phyloP scores from a whole-genome alignment of 2,888 invertebrate species.

The Spilosoma lubricipeda region DNA sequence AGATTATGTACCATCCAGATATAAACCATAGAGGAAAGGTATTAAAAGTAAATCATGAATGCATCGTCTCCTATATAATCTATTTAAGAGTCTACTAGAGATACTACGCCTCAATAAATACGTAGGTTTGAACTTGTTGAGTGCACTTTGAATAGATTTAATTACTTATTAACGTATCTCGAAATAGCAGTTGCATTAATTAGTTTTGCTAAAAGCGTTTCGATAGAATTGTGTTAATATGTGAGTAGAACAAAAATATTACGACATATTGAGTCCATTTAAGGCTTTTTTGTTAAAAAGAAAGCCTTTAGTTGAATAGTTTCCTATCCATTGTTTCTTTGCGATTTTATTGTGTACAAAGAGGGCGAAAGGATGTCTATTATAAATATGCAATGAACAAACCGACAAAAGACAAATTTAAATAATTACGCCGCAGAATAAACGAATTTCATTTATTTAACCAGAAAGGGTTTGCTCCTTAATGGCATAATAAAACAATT shows the following conservation, averaged over 20 bases:
- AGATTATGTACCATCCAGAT: too few species aligned
- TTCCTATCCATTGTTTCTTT: not conserved
- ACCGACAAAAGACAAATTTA: constrained; percentile 21
- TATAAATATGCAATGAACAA: constrained; percentile 13
- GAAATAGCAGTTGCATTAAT: not conserved
- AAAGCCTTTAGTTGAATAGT: not conserved
- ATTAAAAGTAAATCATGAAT: too few species aligned
- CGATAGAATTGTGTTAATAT: not conserved
- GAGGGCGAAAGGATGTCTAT: not conserved
- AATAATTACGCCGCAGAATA: constrained; percentile 20
- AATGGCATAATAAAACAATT: constrained; percentile 10
- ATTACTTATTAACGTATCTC: not conserved
- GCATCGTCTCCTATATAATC: not conserved
- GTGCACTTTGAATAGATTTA: not conserved
- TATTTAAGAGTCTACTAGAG: not conserved
- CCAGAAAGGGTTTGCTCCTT: constrained; percentile 2
- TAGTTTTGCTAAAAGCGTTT: not conserved
- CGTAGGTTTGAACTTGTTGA: not conserved
- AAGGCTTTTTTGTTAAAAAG: not conserved
- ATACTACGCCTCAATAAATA: not conserved
- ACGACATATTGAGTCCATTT: too few species aligned
- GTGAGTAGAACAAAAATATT: not conserved
- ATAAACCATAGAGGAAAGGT: too few species aligned
- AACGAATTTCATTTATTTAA: constrained; percentile 2
- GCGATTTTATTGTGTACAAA: not conserved